A percentile compares a stretch with the other conserved stretches of the same genome.
Conservation (phyloP, 2,113 vertebrate species). For the Boleophthalmus pectinirostris region DNA sequence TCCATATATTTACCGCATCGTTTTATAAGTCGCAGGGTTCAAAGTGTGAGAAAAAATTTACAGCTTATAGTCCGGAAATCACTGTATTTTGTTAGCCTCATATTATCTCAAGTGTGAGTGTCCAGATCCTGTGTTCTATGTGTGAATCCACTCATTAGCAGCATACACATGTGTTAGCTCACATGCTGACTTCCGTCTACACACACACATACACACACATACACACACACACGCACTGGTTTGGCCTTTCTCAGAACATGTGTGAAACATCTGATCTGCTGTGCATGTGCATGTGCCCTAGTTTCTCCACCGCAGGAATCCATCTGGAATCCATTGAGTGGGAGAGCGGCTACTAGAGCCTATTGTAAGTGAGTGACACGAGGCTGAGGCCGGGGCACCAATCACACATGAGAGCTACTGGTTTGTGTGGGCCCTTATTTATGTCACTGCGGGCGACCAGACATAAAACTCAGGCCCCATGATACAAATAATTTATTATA, state of each 20-base stretch:
- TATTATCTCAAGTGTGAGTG: too few relatives aligned
- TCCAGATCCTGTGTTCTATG: too few relatives aligned
- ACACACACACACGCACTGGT: not conserved
- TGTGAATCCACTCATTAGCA: too few relatives aligned
- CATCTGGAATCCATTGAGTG: constrained; percentile 68
- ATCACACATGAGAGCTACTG: constrained; percentile 36
- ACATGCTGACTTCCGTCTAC: not conserved
- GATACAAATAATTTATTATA: too few relatives aligned
- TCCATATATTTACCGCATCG: too few relatives aligned
- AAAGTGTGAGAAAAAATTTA: too few relatives aligned
- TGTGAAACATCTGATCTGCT: constrained; percentile 31
- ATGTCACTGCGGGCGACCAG: too few relatives aligned
- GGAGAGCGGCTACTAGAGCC: constrained; percentile 50
- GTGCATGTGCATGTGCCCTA: constrained; percentile 31
- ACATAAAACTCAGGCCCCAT: too few relatives aligned
- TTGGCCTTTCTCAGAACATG: constrained; percentile 31
- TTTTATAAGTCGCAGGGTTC: too few relatives aligned
- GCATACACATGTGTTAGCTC: not conserved
- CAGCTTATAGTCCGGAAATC: too few relatives aligned
- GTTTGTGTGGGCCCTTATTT: constrained; percentile 9
- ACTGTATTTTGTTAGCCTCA: too few relatives aligned
- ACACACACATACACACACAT: not conserved
- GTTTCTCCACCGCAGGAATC: constrained; percentile 38
- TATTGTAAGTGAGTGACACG: constrained; percentile 27
- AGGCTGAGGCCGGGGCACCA: not conserved